Evolutionary conservation across 2,113 vertebrate genomes (phyloP), one percentile per base, ranked within the genome.

Genomic region (Etia nguti): DNA sequence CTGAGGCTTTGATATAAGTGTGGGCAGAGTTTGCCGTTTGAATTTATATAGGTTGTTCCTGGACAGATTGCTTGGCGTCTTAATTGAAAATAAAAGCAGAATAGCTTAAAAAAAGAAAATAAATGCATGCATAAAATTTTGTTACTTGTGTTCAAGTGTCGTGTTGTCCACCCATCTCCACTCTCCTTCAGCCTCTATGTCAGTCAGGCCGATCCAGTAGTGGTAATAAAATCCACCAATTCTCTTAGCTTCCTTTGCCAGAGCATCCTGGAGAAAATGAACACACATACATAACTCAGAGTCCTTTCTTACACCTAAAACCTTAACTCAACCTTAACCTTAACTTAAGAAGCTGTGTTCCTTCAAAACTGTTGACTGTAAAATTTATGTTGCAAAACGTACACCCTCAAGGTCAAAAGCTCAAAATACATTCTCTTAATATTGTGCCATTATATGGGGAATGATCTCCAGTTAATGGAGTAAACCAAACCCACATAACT

Each of bases 101-200:
- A 9, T 12, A 80, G 46, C 2, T 79, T 15, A 29, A 26, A 65
- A 65, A 65, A 41, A 31, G 16, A 15, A 68, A 31, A 36, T 22
- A 41, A 56, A 56, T 24, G 24, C 26, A 46, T 68, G 18, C 6
- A 52, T 41, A 13, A 29, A 26, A 48, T 31, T 12, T 16, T 86
- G 26, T 57, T 80, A 95, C 89, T 92, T 94, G 11, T 83, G 82
- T 55, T 93, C 75, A 22, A 95, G 89, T 13, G 86, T 83, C 15
- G 89, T 92, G 81, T 95, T 93, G 91, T 95, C 92, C 92, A 94
- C 93, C 94, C 94, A 95, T 95, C 88, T 94, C 94, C 93, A 93
- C 34, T 84, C 57, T 60, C 57, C 82, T 55, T 84, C 57, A 1
- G 26, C 73, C 31, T 73, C 82, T 57, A n/a, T 68, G 43, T 88